phyloP scores from a whole-genome alignment of 2,113 vertebrate species.

The Manacus vitellinus region DNA sequence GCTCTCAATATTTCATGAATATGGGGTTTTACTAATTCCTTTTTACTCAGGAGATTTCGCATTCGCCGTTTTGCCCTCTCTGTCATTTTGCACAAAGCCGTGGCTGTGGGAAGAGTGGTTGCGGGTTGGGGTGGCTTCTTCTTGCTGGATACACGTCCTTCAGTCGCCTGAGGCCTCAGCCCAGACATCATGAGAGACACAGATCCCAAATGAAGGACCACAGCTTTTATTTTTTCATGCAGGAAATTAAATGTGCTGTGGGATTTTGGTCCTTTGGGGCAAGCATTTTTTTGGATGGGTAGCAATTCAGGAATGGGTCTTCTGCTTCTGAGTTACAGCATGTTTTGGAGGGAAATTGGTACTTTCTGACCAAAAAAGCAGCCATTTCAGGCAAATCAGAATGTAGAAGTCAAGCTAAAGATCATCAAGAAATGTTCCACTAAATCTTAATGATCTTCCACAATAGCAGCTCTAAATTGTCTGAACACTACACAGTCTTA shows the following conservation, averaged over 20 bases:
- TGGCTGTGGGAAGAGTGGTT: constrained; percentile 12
- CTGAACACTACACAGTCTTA: neutral
- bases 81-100: constrained; percentile 52
- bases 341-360: neutral
- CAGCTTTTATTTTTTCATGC: neutral
- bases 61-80: constrained; percentile 12
- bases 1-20: constrained; percentile 60
- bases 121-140: neutral
- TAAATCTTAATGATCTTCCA: neutral
- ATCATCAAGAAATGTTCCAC: neutral
- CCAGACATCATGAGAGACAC: neutral
- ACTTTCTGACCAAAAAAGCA: neutral
- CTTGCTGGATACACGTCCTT: neutral
- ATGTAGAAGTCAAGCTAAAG: neutral
- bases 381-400: neutral
- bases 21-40: constrained; percentile 63
- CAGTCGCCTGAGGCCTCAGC: neutral
- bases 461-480: neutral
- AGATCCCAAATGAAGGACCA: neutral
- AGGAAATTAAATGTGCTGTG: neutral
- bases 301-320: neutral
- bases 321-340: neutral
- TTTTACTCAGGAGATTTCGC: constrained; percentile 64
- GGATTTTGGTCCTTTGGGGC: neutral
- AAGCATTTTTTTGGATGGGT: neutral